Evolutionary conservation across 2,888 invertebrate species (phyloP), one percentile per base, ranked within the genome.

Genomic region (Mechanitis messenoides): DNA sequence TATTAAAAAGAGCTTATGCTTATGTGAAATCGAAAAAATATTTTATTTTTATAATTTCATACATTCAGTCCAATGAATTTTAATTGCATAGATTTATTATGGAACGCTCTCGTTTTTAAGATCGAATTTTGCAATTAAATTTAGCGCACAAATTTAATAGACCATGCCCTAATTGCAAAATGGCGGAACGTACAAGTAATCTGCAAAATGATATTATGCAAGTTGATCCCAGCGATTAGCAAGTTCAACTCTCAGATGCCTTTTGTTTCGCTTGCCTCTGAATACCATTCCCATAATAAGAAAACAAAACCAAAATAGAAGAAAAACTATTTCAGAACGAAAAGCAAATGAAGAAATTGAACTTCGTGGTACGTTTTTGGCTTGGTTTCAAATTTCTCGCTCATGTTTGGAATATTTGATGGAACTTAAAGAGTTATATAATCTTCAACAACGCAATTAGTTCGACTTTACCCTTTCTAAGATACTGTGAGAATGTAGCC

Each of bases 81-180:
- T 38, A 38, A 6, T 38, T 6, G 7, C 1, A 38, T 38, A 2
- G 38, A 38, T 38, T 38, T 38, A 2, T 38, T 38, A 2, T 53
- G 20, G 20, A 20, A 20, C 20, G 20, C 20, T 20, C 20, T 20
- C 20, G 20, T 20, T 20, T 20, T 20, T 20, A 20, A 20, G 20
- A 20, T 20, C 20, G 20, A 20, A 20, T 20, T 20, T 20, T 20
- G 20, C 20, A 20, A 20, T 20, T 20, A 20, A 20, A 20, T 20
- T 20, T 20, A 20, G 20, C 20, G 20, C 75, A 80, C 82, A 80
- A 81, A 74, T 74, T 81, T 83, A 82, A 69, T 81, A 84, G 75
- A 81, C 74, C 76, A 82, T 80, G 74, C 79, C 79, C 73, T 69
- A 70, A 72, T 83, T 80, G 75, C 70, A 76, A 80, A 80, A 82